phyloP scores from a whole-genome alignment of 2,113 vertebrate genomes.

The Dolichallabes microphthalmus region DNA sequence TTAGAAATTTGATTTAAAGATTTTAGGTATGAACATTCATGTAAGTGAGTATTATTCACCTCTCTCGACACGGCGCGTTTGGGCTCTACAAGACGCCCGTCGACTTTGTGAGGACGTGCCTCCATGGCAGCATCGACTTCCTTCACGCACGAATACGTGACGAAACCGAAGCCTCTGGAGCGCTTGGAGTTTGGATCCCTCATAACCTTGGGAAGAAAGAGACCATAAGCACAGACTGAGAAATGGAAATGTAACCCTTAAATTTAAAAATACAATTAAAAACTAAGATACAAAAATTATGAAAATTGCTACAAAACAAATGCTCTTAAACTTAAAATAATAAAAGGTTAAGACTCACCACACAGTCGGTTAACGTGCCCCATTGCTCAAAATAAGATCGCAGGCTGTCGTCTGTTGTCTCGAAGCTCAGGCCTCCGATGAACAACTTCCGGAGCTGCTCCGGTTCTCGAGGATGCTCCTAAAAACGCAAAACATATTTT shows the following conservation, averaged over 20 bases:
- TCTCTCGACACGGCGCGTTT: constrained; percentile 92
- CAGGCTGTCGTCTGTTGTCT: constrained; percentile 92
- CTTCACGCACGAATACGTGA: constrained; percentile 85
- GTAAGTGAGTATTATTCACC: constrained; percentile 62
- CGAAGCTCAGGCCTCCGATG: constrained; percentile 92
- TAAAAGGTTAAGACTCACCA: constrained; percentile 72
- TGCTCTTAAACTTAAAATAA: neutral
- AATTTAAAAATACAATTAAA: too few species aligned
- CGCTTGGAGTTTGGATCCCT: constrained; percentile 87
- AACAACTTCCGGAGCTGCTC: constrained; percentile 96
- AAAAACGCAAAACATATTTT: neutral
- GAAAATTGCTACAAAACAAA: neutral
- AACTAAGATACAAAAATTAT: neutral
- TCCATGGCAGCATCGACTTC: constrained; percentile 92
- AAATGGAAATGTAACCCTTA: too few species aligned
- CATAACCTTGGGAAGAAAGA: constrained; percentile 80
- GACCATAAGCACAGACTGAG: neutral
- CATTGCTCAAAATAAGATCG: constrained; percentile 93
- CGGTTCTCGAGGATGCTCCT: constrained; percentile 85
- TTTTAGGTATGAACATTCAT: too few species aligned
- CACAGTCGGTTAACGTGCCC: constrained; percentile 90
- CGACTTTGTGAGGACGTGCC: constrained; percentile 90
- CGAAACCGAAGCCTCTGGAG: constrained; percentile 91
- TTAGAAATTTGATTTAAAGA: too few species aligned
- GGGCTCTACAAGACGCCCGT: constrained; percentile 91